Percentiles rank a stretch among this genome's conserved stretches.
Conservation (phyloP, 2,888 invertebrate genomes). For the Pristionchus entomophagus region DNA sequence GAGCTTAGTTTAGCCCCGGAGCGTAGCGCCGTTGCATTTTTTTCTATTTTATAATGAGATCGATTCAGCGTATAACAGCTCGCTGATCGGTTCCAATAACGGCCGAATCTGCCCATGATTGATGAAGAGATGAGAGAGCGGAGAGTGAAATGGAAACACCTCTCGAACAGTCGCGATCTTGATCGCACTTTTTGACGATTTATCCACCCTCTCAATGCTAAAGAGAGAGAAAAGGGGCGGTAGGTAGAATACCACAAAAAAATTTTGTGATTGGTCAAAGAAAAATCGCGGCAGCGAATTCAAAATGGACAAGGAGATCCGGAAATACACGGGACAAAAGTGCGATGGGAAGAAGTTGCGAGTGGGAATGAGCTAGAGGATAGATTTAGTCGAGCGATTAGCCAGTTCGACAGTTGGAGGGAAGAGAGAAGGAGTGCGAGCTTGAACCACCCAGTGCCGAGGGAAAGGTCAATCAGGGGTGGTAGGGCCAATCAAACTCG, state of each 20-base stretch:
- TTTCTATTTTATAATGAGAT: too few species aligned
- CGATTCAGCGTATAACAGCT: too few species aligned
- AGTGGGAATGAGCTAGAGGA: background rate
- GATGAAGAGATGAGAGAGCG: too few species aligned
- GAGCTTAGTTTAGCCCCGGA: too few species aligned
- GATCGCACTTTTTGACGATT: background rate
- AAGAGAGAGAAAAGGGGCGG: background rate
- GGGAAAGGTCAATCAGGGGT: slow-evolving; percentile 28
- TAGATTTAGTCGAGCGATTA: background rate
- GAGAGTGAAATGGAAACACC: background rate
- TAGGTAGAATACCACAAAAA: background rate
- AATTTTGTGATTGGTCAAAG: background rate
- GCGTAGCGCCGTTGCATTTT: too few species aligned
- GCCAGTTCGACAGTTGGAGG: background rate
- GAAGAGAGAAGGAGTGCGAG: background rate
- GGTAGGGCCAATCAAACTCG: background rate
- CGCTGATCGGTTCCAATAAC: background rate
- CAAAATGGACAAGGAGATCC: too few species aligned
- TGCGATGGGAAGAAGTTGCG: slow-evolving; percentile 5
- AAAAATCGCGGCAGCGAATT: too few species aligned
- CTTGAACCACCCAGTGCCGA: slow-evolving; percentile 30
- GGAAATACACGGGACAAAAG: too few species aligned
- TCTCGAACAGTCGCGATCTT: too few species aligned
- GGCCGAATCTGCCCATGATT: background rate
- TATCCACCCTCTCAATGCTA: background rate